Evolutionary conservation across 2,888 invertebrate species (phyloP).

Genomic region (Lottia scabra): DNA sequence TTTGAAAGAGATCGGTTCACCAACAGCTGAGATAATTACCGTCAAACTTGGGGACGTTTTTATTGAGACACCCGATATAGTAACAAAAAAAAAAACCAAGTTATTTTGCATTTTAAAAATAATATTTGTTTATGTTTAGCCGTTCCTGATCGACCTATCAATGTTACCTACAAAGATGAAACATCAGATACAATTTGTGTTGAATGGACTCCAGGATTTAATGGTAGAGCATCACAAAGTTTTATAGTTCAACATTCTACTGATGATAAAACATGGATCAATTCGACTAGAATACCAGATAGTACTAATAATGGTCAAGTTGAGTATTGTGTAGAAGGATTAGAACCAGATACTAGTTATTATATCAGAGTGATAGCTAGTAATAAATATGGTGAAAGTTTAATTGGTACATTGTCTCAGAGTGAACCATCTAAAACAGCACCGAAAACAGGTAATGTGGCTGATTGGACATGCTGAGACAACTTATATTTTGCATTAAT

Average conservation of each 20-base stretch:
- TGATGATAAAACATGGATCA: neutral
- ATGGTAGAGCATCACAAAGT: neutral
- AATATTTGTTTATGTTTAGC: neutral
- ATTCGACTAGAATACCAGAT: neutral
- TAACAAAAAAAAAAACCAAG: too few relatives aligned
- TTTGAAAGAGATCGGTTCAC: too few relatives aligned
- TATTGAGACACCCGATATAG: too few relatives aligned
- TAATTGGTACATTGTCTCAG: too few relatives aligned
- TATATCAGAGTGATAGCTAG: slow-evolving; percentile 4
- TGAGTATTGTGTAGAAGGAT: neutral
- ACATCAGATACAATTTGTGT: neutral
- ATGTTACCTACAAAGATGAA: neutral
- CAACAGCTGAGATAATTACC: too few relatives aligned
- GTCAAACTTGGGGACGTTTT: too few relatives aligned
- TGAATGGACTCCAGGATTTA: neutral
- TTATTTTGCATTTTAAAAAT: too few relatives aligned
- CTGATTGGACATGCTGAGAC: too few relatives aligned
- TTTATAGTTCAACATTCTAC: neutral
- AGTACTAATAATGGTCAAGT: too few relatives aligned
- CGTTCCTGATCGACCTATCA: neutral
- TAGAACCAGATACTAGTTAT: neutral
- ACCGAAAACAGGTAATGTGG: too few relatives aligned
- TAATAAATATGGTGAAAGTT: neutral
- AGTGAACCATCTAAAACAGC: too few relatives aligned
- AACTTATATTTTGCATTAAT: too few relatives aligned